A percentile compares a stretch with the other conserved stretches of the same genome.
phyloP scores from a whole-genome alignment of 2,797 vertebrate species.

The Acomys russatus region DNA sequence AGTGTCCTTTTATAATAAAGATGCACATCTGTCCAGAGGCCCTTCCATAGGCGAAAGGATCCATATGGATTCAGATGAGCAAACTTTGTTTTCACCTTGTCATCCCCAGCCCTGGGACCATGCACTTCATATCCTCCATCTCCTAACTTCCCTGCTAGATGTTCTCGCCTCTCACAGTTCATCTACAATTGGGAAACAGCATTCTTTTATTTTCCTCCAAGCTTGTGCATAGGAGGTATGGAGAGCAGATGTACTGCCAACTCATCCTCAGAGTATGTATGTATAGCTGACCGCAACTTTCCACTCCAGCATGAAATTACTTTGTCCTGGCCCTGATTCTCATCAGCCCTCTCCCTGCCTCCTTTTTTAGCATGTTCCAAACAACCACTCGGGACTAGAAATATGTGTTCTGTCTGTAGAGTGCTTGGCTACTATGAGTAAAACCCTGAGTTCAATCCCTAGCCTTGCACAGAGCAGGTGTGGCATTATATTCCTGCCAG shows the following conservation, averaged over 20 bases:
- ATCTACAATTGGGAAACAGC: not conserved
- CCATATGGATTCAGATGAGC: not conserved
- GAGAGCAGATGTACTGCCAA: not conserved
- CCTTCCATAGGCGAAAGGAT: not conserved
- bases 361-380: not conserved
- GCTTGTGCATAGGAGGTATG: no score
- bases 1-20: not conserved
- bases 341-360: not conserved
- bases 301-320: not conserved
- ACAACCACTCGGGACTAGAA: not conserved
- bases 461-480: not conserved
- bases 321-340: not conserved
- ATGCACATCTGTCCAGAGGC: not conserved
- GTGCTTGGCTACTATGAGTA: not conserved
- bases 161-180: not conserved
- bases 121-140: not conserved
- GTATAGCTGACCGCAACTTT: not conserved
- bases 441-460: not conserved
- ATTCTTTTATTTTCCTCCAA: not conserved
- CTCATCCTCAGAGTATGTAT: no score
- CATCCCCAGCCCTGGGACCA: not conserved
- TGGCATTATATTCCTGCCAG: not conserved
- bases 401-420: not conserved
- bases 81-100: not conserved
- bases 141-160: not conserved